phyloP scores from a whole-genome alignment of 1,140 invertebrate genomes.

The Arion vulgaris region DNA sequence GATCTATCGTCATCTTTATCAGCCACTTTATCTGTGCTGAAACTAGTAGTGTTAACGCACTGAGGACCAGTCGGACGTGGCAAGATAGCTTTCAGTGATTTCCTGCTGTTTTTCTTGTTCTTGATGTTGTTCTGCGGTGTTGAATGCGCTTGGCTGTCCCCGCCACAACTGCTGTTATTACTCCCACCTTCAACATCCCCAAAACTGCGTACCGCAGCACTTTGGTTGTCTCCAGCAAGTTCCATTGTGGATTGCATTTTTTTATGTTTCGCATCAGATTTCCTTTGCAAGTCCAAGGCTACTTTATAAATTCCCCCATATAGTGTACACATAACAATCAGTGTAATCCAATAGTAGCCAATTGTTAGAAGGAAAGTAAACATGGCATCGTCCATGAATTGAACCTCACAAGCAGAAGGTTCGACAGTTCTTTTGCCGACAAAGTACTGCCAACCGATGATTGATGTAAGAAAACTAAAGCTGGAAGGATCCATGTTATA shows the following conservation, averaged over 20 bases:
- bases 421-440: conserved; percentile 82
- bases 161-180: conserved; percentile 36
- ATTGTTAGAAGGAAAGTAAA: conserved; percentile 98
- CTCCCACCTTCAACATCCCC: neutral
- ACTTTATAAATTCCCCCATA: conserved; percentile 99
- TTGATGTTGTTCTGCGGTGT: conserved; percentile 14
- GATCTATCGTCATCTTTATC: conserved; percentile 85
- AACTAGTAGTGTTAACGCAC: conserved; percentile 60
- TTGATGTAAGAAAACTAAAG: conserved; percentile 97
- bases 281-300: conserved; percentile 98
- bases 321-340: conserved; percentile 75
- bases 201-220: conserved; percentile 21
- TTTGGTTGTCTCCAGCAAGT: conserved; percentile 42
- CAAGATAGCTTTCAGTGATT: conserved; percentile 22
- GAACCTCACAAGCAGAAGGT: conserved; percentile 94
- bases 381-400: conserved; percentile 97
- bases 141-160: conserved; percentile 29
- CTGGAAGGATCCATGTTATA: conserved; percentile 96
- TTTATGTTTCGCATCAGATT: conserved; percentile 82
- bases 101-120: conserved; percentile 26
- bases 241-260: conserved; percentile 76
- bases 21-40: conserved; percentile 62
- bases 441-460: conserved; percentile 99
- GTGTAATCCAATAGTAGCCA: conserved; percentile 97
- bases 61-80: conserved; percentile 10